A percentile compares a stretch with the other conserved stretches of the same genome.
Evolutionary conservation across 1,140 invertebrate genomes (phyloP).

Genomic region (Probaryconus sp.): DNA sequence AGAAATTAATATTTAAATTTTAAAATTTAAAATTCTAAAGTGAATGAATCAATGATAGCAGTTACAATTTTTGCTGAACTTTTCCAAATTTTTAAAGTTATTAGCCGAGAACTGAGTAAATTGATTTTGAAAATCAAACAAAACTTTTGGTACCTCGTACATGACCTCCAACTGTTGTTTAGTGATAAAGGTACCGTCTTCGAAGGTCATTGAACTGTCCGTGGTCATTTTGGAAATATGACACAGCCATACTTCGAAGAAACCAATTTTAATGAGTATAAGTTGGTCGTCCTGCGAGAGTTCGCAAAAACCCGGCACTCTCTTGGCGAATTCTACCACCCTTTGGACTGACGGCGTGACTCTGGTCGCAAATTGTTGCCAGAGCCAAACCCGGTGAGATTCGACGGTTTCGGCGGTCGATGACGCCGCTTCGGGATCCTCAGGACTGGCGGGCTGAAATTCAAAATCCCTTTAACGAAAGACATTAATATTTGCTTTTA

Average conservation of each 20-base stretch:
- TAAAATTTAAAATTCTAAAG: too few relatives aligned
- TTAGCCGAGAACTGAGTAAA: too few relatives aligned
- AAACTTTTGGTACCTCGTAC: conserved; percentile 88
- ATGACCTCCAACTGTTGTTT: conserved; percentile 92
- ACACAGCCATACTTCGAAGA: conserved; percentile 97
- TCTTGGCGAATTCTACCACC: conserved; percentile 96
- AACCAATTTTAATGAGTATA: conserved; percentile 96
- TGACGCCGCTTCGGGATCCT: conserved; percentile 81
- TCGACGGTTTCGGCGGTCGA: conserved; percentile 80
- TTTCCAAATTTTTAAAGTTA: too few relatives aligned
- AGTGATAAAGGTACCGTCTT: conserved; percentile 92
- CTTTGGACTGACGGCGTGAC: conserved; percentile 92
- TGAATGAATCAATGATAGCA: too few relatives aligned
- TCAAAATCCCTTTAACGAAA: too few relatives aligned
- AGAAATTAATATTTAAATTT: too few relatives aligned
- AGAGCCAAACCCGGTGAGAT: conserved; percentile 84
- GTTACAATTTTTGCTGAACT: too few relatives aligned
- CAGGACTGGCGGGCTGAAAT: conserved; percentile 75
- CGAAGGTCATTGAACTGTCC: conserved; percentile 91
- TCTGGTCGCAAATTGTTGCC: conserved; percentile 87
- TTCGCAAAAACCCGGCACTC: conserved; percentile 92
- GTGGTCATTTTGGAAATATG: conserved; percentile 91
- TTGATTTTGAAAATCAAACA: conserved; percentile 56
- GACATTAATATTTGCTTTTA: too few relatives aligned
- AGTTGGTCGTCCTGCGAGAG: conserved; percentile 95